Conservation (phyloP, 2,888 invertebrate genomes). For the Aromia moschata region DNA sequence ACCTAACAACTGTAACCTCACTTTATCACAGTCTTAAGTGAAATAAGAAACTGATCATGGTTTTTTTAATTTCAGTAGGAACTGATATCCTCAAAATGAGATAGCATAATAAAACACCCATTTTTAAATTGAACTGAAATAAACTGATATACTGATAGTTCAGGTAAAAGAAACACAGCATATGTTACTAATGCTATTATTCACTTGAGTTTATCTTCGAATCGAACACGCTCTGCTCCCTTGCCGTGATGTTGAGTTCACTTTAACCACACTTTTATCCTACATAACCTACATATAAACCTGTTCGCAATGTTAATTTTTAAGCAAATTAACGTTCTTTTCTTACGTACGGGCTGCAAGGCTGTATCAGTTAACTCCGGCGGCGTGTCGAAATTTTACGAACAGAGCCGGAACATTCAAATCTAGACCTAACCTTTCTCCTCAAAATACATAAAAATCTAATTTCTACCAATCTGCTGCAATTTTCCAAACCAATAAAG, state of each 20-base stretch:
- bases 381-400: slow-evolving; percentile 9
- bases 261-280: slow-evolving; percentile 6
- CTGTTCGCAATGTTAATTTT: slow-evolving; percentile 15
- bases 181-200: too few species aligned
- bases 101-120: too few species aligned
- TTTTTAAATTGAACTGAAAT: too few species aligned
- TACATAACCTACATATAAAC: slow-evolving; percentile 7
- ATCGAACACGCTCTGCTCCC: too few species aligned
- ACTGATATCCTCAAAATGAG: too few species aligned
- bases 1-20: too few species aligned
- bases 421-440: background rate
- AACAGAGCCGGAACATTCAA: background rate
- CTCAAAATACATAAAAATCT: slow-evolving; percentile 6
- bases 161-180: too few species aligned
- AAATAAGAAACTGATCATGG: too few species aligned
- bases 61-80: too few species aligned
- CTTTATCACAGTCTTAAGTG: too few species aligned
- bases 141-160: too few species aligned
- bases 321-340: slow-evolving; percentile 20
- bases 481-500: background rate
- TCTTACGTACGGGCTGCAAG: slow-evolving; percentile 2
- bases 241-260: background rate
- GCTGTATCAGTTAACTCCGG: slow-evolving; percentile 5
- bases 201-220: too few species aligned
- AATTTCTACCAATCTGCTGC: slow-evolving; percentile 16